Evolutionary conservation across 2,888 invertebrate genomes (phyloP).

Genomic region (Hofmannophila pseudospretella): DNA sequence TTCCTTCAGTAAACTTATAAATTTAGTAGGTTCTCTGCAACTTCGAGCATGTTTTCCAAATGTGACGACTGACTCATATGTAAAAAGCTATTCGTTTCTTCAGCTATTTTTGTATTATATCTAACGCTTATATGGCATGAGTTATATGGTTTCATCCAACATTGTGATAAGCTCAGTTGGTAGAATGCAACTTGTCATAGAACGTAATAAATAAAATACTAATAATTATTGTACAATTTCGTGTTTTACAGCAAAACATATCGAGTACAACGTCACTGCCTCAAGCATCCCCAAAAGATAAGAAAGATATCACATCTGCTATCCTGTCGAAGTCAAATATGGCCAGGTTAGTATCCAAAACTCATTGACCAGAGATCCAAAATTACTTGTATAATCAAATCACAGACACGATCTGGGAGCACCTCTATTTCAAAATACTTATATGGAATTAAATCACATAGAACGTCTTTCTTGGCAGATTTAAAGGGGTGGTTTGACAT

Average conservation of each 20-base stretch:
- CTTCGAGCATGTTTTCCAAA: background rate
- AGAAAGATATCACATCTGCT: conserved; percentile 80
- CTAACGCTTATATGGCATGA: conserved; percentile 2
- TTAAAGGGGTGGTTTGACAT: no score
- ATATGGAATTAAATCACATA: no score
- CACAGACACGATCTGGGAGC: no score
- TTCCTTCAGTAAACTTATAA: no score
- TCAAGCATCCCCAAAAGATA: conserved; percentile 76
- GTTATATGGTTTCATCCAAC: background rate
- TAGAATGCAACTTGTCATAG: background rate
- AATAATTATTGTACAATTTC: no score
- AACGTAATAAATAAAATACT: background rate
- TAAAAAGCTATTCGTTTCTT: no score
- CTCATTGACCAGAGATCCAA: no score
- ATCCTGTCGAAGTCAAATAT: conserved; percentile 86
- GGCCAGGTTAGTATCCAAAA: conserved; percentile 81
- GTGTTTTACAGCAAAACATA: conserved; percentile 76
- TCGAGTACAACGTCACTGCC: conserved; percentile 71
- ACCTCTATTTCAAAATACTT: no score
- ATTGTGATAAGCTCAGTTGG: background rate
- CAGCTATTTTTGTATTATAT: no score
- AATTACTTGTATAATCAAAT: no score
- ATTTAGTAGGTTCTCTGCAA: no score
- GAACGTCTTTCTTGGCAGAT: no score
- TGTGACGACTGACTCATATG: background rate